These are phyloP conservation scores for Poeciliopsis prolifica DNA, from an alignment of 2,113 vertebrate genomes.

Conservation along the genomic window DNA sequence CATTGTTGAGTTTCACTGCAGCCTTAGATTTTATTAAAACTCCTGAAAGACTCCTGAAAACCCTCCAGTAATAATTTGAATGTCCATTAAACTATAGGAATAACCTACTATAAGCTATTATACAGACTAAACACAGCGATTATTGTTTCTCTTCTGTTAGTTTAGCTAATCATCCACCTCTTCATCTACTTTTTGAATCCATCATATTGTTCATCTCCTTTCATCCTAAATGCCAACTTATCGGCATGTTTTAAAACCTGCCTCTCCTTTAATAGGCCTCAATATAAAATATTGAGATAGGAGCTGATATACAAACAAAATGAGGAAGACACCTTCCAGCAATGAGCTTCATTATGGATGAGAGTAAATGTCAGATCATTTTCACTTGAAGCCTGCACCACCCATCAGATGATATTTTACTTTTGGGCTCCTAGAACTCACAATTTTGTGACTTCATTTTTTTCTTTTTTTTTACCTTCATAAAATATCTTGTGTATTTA, in stretches of 20 bases:
- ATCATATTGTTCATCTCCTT: constrained; percentile 10
- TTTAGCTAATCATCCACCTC: background rate
- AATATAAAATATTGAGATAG: constrained; percentile 35
- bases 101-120: too few species aligned
- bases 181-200: background rate
- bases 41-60: too few species aligned
- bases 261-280: constrained; percentile 24
- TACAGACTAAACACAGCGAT: too few species aligned
- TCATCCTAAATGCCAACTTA: constrained; percentile 33
- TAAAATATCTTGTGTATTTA: background rate
- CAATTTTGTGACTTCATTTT: background rate
- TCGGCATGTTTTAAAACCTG: constrained; percentile 55
- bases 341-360: constrained; percentile 33
- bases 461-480: background rate
- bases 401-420: background rate
- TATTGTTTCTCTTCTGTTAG: background rate
- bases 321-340: constrained; percentile 4
- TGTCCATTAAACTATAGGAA: too few species aligned
- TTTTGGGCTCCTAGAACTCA: background rate
- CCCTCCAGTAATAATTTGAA: too few species aligned
- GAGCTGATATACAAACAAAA: background rate
- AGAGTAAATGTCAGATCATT: constrained; percentile 29
- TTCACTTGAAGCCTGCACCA: constrained; percentile 2
- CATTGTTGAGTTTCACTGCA: too few species aligned
- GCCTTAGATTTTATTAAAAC: too few species aligned